These are phyloP conservation scores for Apodemia duryi DNA, from an alignment of 2,888 invertebrate genomes.

Conservation along the genomic window DNA sequence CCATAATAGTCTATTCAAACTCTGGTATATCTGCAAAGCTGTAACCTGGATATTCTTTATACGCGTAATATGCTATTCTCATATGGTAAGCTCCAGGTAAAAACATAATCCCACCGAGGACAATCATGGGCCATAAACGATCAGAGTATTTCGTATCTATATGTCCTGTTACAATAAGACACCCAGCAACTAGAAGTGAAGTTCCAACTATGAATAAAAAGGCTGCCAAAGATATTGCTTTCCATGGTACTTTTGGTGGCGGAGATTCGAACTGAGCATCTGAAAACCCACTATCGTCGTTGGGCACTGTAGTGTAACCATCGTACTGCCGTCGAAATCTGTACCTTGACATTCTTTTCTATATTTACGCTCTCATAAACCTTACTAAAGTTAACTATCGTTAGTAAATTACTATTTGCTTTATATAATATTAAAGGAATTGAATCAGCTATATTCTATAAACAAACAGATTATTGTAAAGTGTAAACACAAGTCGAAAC, in stretches of 20 bases:
- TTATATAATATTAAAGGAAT: no score
- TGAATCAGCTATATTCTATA: no score
- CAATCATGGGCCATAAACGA: conserved; percentile 92
- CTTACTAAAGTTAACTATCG: no score
- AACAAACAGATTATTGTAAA: no score
- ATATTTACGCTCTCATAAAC: background rate
- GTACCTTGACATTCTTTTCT: conserved; percentile 78
- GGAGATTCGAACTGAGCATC: conserved; percentile 85
- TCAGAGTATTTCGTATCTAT: conserved; percentile 91
- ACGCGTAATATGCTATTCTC: conserved; percentile 92
- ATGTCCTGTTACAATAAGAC: conserved; percentile 88
- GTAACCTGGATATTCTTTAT: conserved; percentile 89
- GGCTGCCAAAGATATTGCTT: conserved; percentile 87
- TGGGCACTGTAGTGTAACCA: conserved; percentile 79
- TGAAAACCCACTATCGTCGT: conserved; percentile 82
- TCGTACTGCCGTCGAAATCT: conserved; percentile 79
- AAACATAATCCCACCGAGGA: conserved; percentile 93
- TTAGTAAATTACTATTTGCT: no score
- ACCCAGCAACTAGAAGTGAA: conserved; percentile 85
- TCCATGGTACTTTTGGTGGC: conserved; percentile 89
- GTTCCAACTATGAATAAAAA: conserved; percentile 89
- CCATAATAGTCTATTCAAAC: conserved; percentile 77
- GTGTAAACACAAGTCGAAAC: no score
- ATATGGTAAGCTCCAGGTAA: conserved; percentile 95
- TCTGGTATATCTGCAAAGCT: conserved; percentile 94